Base-by-base conservation (phyloP, 1,140 invertebrate species). In the Grapholita molesta region DNA sequence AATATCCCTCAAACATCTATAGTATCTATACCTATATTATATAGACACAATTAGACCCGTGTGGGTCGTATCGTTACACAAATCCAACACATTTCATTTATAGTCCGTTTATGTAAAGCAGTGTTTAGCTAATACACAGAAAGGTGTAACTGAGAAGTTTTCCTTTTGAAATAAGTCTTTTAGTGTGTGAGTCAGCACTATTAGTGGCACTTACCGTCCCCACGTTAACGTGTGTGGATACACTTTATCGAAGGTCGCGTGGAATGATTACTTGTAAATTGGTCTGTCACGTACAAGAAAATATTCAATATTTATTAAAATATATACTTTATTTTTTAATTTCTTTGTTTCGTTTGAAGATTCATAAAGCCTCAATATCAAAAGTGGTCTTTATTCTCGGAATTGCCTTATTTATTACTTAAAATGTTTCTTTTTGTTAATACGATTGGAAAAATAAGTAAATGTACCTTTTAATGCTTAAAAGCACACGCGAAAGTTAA, bases 261-360 rank as follows among this genome's bases (percentile, higher is more conserved):
- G 28, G 38, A 64, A 57, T 76, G 68, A 75, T 77, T 75, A 75
- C 33, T 65, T 71, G 69, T 73, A 71, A 82, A 82, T 79, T 77
- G 67, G 48, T 70, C 9, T 70, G 78, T 76, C 80, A 82, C 78
- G 80, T 75, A 15, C 35, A 48, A 73, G 33, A 71, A 67, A 55
- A 67, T 53, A 73, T 69, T 33, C 25, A 66, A n/a, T 67, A 66
- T 74, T 52, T 53, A 70, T 68, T 64, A 33, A n/a, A 64, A 65
- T 68, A 66, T 70, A 28, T 53, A 69, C 66, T 25, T 33, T 65
- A 67, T 23, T 42, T 4, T 69, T 30, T n/a, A 18, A 28, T 24
- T 23, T 30, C 24, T 23, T 61, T 61, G 24, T 18, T 30, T 30
- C n/a, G 55, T n/a, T 24, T 28, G 12, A n/a, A 9, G 0, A 61